These are phyloP conservation scores for Ancistrus triradiatus DNA, from an alignment of 2,113 vertebrate genomes.

Conservation along the genomic window DNA sequence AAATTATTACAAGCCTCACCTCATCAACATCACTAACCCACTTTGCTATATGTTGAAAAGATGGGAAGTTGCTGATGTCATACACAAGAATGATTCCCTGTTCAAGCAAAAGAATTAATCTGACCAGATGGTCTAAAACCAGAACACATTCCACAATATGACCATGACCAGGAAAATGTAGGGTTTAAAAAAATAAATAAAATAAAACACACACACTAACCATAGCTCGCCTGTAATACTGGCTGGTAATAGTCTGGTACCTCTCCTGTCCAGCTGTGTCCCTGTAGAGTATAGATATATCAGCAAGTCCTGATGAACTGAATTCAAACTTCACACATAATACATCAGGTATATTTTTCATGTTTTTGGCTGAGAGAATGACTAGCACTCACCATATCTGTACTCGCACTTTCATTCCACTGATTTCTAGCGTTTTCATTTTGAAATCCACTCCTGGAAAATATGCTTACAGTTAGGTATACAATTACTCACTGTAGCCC, in stretches of 20 bases:
- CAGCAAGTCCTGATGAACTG: no score
- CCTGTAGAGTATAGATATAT: slow-evolving; percentile 66
- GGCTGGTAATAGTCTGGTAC: slow-evolving; percentile 97
- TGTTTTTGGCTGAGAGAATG: no score
- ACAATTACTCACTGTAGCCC: no score
- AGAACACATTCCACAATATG: no score
- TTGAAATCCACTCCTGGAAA: slow-evolving; percentile 74
- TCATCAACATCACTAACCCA: slow-evolving; percentile 97
- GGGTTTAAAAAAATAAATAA: no score
- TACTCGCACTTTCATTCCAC: slow-evolving; percentile 75
- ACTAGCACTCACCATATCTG: slow-evolving; percentile 77
- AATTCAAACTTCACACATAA: no score
- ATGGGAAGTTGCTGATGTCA: slow-evolving; percentile 89
- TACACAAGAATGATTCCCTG: slow-evolving; percentile 97
- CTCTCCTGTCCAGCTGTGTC: slow-evolving; percentile 94
- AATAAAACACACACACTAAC: no score
- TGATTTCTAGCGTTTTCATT: slow-evolving; percentile 75
- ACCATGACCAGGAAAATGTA: no score
- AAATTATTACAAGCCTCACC: slow-evolving; percentile 78
- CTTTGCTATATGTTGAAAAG: slow-evolving; percentile 97
- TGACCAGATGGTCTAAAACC: no score
- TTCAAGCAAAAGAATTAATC: no score
- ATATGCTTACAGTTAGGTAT: slow-evolving; percentile 17
- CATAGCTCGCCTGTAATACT: slow-evolving; percentile 96
- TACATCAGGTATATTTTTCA: no score